A percentile compares a stretch with the other conserved stretches of the same genome.
These are phyloP conservation scores for Campylorhamphus procurvoides DNA, from an alignment of 2,113 vertebrate genomes.

Conservation along the genomic window DNA sequence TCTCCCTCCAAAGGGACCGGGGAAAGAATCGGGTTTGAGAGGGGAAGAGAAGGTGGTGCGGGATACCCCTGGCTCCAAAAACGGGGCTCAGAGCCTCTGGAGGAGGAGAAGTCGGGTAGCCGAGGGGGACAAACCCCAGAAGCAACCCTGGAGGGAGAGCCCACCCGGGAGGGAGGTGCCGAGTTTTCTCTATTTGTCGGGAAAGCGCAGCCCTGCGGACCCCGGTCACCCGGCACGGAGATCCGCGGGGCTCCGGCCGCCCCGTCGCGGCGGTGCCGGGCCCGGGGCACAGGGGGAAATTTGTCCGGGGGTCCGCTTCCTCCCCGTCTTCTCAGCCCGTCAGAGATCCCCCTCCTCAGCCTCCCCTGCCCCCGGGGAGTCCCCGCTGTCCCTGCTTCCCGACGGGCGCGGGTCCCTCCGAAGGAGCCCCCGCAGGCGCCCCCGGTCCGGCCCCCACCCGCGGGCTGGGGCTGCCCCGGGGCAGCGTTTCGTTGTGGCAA, in stretches of 20 bases:
- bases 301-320: neutral
- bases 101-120: neutral
- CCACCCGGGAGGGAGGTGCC: neutral
- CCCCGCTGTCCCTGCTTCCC: neutral
- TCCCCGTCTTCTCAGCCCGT: neutral
- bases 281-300: accelerated
- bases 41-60: neutral
- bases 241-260: neutral
- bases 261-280: neutral
- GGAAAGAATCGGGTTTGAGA: too few relatives aligned
- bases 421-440: neutral
- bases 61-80: neutral
- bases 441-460: neutral
- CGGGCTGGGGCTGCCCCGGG: neutral
- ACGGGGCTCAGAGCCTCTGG: neutral
- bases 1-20: neutral
- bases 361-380: neutral
- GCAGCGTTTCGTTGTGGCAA: neutral
- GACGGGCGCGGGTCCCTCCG: neutral
- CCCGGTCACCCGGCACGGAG: neutral
- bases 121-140: too few relatives aligned
- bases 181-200: accelerated
- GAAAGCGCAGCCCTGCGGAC: neutral
- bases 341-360: neutral
- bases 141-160: neutral